phyloP scores from a whole-genome alignment of 2,797 vertebrate species.

The Pipistrellus pygmaeus region DNA sequence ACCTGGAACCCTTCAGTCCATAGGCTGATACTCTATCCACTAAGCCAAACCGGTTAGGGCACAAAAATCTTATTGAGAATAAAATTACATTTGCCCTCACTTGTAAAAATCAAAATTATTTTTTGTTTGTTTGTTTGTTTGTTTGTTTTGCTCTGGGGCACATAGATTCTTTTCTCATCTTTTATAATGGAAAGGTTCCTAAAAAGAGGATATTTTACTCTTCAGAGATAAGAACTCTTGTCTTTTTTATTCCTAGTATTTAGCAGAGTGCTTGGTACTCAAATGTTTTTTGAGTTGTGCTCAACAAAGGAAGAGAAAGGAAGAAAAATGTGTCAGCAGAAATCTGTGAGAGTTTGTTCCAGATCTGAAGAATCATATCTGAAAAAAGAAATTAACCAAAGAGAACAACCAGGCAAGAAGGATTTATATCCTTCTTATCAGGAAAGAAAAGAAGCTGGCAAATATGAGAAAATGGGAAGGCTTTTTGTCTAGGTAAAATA shows the following conservation, averaged over 20 bases:
- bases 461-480: background rate
- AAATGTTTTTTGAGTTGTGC: background rate
- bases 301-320: slow-evolving; percentile 20
- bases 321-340: slow-evolving; percentile 39
- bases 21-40: too few species aligned
- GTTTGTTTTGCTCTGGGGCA: slow-evolving; percentile 36
- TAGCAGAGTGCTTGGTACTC: background rate
- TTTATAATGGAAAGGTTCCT: slow-evolving; percentile 42
- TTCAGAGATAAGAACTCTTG: background rate
- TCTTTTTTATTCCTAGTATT: slow-evolving; percentile 24
- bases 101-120: slow-evolving; percentile 28
- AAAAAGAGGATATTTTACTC: background rate
- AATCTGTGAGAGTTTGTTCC: slow-evolving; percentile 39
- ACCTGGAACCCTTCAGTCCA: too few species aligned
- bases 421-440: background rate
- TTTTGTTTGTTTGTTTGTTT: background rate
- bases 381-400: slow-evolving; percentile 29
- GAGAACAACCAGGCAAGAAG: slow-evolving; percentile 12
- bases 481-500: background rate
- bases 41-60: too few species aligned
- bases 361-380: slow-evolving; percentile 18
- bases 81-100: slow-evolving; percentile 21
- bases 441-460: background rate
- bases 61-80: background rate
- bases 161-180: slow-evolving; percentile 44